These are phyloP conservation scores for Microtus pennsylvanicus DNA, from an alignment of 2,113 vertebrate species.

Conservation along the genomic window DNA sequence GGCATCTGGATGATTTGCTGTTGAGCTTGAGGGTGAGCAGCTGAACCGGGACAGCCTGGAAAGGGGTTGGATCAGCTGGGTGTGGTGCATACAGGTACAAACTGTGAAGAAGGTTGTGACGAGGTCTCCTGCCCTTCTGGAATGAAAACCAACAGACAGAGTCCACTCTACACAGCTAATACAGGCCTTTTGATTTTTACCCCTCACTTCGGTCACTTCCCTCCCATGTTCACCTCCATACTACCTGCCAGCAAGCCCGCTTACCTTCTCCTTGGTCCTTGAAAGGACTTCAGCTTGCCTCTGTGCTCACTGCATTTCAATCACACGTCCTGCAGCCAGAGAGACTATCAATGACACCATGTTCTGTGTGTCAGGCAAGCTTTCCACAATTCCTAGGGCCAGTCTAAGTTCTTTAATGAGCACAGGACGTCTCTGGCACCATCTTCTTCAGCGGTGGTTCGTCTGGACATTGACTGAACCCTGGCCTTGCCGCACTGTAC, in stretches of 20 bases:
- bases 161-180: neutral
- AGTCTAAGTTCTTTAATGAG: neutral
- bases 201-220: neutral
- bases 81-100: neutral
- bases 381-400: neutral
- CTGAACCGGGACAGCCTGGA: neutral
- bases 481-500: too few species aligned
- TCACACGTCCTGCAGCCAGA: neutral
- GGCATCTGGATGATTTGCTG: neutral
- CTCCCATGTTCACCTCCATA: neutral
- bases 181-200: neutral
- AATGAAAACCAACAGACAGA: neutral
- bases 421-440: fast-evolving
- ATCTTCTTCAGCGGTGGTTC: neutral
- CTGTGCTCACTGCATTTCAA: neutral
- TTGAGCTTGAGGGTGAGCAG: neutral
- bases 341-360: neutral
- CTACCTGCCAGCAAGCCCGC: neutral
- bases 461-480: neutral
- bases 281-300: neutral
- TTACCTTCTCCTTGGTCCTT: neutral
- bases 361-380: neutral
- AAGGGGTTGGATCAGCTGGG: neutral
- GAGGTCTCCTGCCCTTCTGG: neutral
- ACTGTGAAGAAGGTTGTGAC: neutral